phyloP scores from a whole-genome alignment of 2,113 vertebrate genomes.

The Sphaerodactylus townsendi region DNA sequence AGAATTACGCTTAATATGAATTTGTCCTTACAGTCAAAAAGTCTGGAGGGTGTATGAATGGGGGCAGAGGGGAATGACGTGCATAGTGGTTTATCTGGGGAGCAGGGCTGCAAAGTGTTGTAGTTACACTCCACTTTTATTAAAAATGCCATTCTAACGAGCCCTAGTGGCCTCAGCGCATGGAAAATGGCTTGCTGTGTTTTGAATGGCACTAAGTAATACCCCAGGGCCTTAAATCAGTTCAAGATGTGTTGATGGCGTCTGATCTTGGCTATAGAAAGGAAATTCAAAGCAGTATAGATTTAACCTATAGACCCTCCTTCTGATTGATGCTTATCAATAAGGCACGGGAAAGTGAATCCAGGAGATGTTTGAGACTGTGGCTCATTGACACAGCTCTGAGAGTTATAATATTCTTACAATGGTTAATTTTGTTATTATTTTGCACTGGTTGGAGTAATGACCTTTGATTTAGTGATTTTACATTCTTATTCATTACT shows the following conservation, averaged over 20 bases:
- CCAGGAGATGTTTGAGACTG: slow-evolving; percentile 6
- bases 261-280: slow-evolving; percentile 68
- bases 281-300: slow-evolving; percentile 68
- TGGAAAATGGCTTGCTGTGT: slow-evolving; percentile 71
- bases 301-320: slow-evolving; percentile 61
- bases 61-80: slow-evolving; percentile 57
- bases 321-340: slow-evolving; percentile 65
- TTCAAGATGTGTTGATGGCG: slow-evolving; percentile 73
- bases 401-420: slow-evolving; percentile 18
- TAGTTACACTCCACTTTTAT: slow-evolving; percentile 66
- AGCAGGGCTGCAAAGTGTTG: slow-evolving; percentile 50
- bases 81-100: slow-evolving; percentile 49
- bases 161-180: slow-evolving; percentile 67
- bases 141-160: slow-evolving; percentile 74
- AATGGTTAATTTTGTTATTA: not conserved
- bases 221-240: slow-evolving; percentile 69
- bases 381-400: not conserved
- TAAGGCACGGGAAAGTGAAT: slow-evolving; percentile 26
- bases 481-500: not conserved
- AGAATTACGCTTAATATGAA: slow-evolving; percentile 67
- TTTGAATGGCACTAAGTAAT: slow-evolving; percentile 67
- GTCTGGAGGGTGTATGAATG: slow-evolving; percentile 49
- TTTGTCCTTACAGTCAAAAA: slow-evolving; percentile 58
- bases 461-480: not conserved
- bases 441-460: not conserved